phyloP scores from a whole-genome alignment of 2,797 vertebrate genomes.

The Harpagifer antarcticus region DNA sequence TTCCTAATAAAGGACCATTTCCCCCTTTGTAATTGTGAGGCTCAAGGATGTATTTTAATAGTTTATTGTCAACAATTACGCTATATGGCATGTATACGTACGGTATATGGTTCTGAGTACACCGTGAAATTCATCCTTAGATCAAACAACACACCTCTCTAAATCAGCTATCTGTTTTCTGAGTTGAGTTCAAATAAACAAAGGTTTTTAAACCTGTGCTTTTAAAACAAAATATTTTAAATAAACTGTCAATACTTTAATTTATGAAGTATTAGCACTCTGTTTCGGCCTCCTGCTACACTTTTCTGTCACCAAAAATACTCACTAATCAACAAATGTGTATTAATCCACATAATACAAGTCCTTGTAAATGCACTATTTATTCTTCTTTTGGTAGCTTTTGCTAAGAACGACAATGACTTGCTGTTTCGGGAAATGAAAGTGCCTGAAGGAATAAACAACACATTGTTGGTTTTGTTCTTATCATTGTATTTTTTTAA shows the following conservation, averaged over 20 bases:
- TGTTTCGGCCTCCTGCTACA: neutral
- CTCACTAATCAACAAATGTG: neutral
- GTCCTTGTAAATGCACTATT: neutral
- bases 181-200: neutral
- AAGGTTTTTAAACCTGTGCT: neutral
- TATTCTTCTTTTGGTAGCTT: neutral
- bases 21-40: neutral
- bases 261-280: neutral
- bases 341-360: neutral
- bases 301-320: neutral
- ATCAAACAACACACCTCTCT: neutral
- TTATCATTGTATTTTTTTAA: slow-evolving; percentile 1
- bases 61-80: neutral
- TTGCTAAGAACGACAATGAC: neutral
- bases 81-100: no score
- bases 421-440: neutral
- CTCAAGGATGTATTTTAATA: neutral
- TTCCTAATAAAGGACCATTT: neutral
- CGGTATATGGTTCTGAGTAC: no score
- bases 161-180: neutral
- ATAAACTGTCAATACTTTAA: neutral
- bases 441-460: neutral
- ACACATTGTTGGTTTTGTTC: neutral
- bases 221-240: neutral
- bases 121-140: neutral